Evolutionary conservation across 1,140 invertebrate species (phyloP), one percentile per base, ranked within the genome.

Genomic region (Cotesia typhae): DNA sequence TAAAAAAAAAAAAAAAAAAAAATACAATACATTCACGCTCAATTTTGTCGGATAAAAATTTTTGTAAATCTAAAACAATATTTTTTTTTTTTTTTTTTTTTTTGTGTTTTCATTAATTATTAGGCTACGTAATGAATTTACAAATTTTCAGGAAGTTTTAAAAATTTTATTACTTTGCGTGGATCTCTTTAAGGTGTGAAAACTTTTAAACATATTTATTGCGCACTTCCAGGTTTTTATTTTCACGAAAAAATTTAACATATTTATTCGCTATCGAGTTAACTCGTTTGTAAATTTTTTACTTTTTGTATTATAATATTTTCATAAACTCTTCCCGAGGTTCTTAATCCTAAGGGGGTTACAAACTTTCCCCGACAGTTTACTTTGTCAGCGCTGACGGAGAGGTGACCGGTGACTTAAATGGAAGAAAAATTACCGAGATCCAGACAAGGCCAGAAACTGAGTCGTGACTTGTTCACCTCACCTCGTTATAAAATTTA

Each of bases 381-480:
- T 28, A 28, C 28, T 28, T 28, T 28, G 41, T 47, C 41, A 47
- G 41, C 41, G 41, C 41, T 47, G 41, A 63, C 10, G 38, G 41
- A 41, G 9, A 28, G 28, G 28, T 28, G 28, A 28, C 37, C 63
- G 59, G 59, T 20, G 59, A 10, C 53, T 57, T n/a, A 6, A 57
- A 9, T 47, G 41, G 41, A 47, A 47, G 41, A 47, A 47, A 47
- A 47, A 47, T 47, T 47, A 47, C 41, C 41, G 41, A 47, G 41
- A 47, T 47, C 20, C 6, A 12, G 60, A 61, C 60, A 35, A 61
- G 17, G 60, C 10, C 41, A 20, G 14, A 57, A 12, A 14, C n/a
- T 57, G n/a, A 61, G 60, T 37, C 60, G 35, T 4, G 60, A 61
- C 60, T 61, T 61, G 17, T 28, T 61, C 35, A 20, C 37, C 63